Base-by-base conservation (phyloP, 2,113 vertebrate species). In the Muntiacus muntjak region DNA sequence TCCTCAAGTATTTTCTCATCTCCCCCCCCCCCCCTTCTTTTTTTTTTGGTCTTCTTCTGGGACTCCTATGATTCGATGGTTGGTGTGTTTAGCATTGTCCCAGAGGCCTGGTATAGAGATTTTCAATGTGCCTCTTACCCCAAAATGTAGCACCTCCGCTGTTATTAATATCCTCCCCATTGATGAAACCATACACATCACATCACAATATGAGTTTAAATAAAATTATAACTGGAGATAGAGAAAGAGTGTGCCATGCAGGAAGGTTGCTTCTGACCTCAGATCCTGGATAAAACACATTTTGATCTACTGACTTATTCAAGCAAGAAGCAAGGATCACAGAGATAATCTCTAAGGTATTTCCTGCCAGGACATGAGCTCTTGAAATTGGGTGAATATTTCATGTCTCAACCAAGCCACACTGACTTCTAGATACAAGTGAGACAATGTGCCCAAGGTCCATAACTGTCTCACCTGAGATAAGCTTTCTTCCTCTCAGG, bases 401-500 rank as follows among this genome's bases (percentile, higher is more conserved):
- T 93, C 15, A n/a, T 26, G 25, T 67, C 36, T 28, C 30, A 58
- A 88, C 47, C 30, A 36, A 91, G 21, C 83, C 71, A 33, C 26
- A 21, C 36, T 64, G n/a, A 62, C 67, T 78, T 26, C 50, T 47
- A 26, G 55, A 62, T 89, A 89, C 60, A 54, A 78, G 3, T 55
- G 60, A 95, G 79, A 86, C 21, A 30, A 54, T 79, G 7, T 54
- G 81, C 14, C 25, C 30, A 43, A 88, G 21, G 58, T 25, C 28
- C 23, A 82, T 25, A n/a, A 60, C 84, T 93, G 40, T 52, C 43
- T 90, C 33, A 71, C 36, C 52, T 79, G 50, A 79, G 13, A 95
- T 45, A 58, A 91, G 74, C 92, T 90, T 87, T 96, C 40, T 96
- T 94, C 87, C 60, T 92, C 28, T 67, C 57, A 91, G 14, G 26